Base-by-base conservation (phyloP, 1,140 invertebrate species). In the Micrasema longulum region DNA sequence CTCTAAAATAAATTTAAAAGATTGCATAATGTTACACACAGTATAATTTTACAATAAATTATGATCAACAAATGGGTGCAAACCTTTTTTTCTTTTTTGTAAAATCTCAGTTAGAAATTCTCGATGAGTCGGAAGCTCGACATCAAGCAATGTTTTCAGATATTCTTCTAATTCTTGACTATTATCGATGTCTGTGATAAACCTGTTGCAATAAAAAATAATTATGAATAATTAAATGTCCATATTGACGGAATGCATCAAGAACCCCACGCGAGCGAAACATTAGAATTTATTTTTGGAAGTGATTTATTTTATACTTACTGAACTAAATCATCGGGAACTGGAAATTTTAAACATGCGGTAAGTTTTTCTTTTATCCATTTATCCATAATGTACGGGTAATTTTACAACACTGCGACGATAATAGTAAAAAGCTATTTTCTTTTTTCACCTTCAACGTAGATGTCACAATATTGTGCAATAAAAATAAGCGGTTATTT, bases 81-180 rank as follows among this genome's bases (percentile, higher is more conserved):
- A 47, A 77, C 74, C 65, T 67, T 38, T 69, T 73, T 70, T 82
- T 77, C 82, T 83, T 67, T 81, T 85, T 75, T 87, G 88, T 43
- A 87, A 87, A n/a, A 92, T 83, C 60, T 91, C 88, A 4, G 83
- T 74, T 45, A 90, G 86, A 79, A 92, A 92, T 50, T 86, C 81
- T 71, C 86, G 87, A 79, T 93, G 92, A 63, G 87, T 86, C 12
- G 85, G 79, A 79, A 90, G 88, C 23, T 85, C 86, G 67, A 86
- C 87, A 80, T 91, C 86, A 0, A 94, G 74, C 47, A 93, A 82
- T 41, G 88, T 90, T 77, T 87, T 86, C 76, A 93, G 88, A 76
- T 92, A 92, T 48, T 90, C 88, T 71, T 92, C 90, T 14, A 92
- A 85, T 77, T 92, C 91, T 63, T 82, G 80, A 73, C 88, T 87